A percentile compares a stretch with the other conserved stretches of the same genome.
Conservation (phyloP, 2,888 invertebrate genomes). For the Polydrusus cervinus region DNA sequence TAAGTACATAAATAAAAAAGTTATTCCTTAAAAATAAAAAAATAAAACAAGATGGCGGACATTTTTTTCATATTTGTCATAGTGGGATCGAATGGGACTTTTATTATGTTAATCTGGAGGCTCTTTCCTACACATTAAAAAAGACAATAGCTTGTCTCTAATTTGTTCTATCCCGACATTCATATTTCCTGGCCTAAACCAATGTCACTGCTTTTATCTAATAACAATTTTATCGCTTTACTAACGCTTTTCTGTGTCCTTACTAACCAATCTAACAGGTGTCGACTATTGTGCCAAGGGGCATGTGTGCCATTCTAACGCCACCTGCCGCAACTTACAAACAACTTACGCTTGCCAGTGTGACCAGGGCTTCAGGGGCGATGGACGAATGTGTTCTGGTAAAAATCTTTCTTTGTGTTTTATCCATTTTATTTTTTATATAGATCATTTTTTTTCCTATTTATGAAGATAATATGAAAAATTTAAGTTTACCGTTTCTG, state of each 20-base stretch:
- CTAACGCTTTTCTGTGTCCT: slow-evolving; percentile 44
- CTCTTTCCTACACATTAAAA: too few species aligned
- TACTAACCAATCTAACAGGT: slow-evolving; percentile 73
- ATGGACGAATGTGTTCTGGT: slow-evolving; percentile 87
- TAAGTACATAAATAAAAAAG: too few species aligned
- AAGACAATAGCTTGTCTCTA: too few species aligned
- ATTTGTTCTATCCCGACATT: too few species aligned
- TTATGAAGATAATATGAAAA: too few species aligned
- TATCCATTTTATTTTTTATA: slow-evolving; percentile 1
- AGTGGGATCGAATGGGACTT: too few species aligned
- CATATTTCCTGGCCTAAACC: too few species aligned
- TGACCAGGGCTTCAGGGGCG: slow-evolving; percentile 91
- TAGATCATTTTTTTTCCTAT: neutral
- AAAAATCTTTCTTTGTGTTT: slow-evolving; percentile 59
- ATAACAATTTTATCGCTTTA: slow-evolving; percentile 35
- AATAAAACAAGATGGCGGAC: too few species aligned
- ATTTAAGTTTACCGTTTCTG: too few species aligned
- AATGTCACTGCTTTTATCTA: neutral
- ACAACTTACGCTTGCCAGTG: slow-evolving; percentile 94
- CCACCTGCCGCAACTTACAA: slow-evolving; percentile 92
- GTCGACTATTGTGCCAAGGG: slow-evolving; percentile 93
- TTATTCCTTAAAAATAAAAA: too few species aligned
- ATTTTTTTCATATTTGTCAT: too few species aligned
- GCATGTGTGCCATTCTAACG: slow-evolving; percentile 91
- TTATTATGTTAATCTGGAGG: too few species aligned